Conservation (phyloP, 2,888 invertebrate genomes). For the Caenorhabditis becei region DNA sequence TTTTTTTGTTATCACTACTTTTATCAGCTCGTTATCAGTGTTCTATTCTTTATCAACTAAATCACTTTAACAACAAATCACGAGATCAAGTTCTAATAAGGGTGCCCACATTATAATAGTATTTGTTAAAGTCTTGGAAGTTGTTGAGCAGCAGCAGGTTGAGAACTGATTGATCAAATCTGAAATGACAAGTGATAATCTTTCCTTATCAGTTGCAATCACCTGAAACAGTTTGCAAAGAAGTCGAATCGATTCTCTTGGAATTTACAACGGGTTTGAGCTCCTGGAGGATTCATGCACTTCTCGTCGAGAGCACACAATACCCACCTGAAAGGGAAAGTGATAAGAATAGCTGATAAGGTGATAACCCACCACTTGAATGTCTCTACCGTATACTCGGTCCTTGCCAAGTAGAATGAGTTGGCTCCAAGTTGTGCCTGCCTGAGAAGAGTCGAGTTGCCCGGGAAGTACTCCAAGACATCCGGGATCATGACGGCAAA, state of each 20-base stretch:
- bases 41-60: too few species aligned
- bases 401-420: constrained; percentile 28
- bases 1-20: too few species aligned
- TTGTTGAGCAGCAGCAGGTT: constrained; percentile 34
- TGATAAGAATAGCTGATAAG: too few species aligned
- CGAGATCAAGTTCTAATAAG: too few species aligned
- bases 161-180: constrained; percentile 44
- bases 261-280: constrained; percentile 19
- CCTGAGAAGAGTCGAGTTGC: neutral
- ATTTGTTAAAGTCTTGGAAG: constrained; percentile 29
- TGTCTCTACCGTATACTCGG: constrained; percentile 11
- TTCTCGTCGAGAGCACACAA: constrained; percentile 30
- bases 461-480: constrained; percentile 27
- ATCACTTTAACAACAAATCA: too few species aligned
- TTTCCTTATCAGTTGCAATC: too few species aligned
- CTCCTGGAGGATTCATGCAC: constrained; percentile 41
- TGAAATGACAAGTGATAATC: constrained; percentile 3
- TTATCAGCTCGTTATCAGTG: too few species aligned
- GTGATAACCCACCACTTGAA: constrained; percentile 58
- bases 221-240: constrained; percentile 38
- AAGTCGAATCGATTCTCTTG: neutral
- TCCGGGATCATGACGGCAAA: constrained; percentile 32
- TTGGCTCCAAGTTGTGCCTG: constrained; percentile 37
- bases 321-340: too few species aligned
- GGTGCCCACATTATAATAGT: neutral